Evolutionary conservation across 2,113 vertebrate genomes (phyloP).

Genomic region (Podarcis cretensis): DNA sequence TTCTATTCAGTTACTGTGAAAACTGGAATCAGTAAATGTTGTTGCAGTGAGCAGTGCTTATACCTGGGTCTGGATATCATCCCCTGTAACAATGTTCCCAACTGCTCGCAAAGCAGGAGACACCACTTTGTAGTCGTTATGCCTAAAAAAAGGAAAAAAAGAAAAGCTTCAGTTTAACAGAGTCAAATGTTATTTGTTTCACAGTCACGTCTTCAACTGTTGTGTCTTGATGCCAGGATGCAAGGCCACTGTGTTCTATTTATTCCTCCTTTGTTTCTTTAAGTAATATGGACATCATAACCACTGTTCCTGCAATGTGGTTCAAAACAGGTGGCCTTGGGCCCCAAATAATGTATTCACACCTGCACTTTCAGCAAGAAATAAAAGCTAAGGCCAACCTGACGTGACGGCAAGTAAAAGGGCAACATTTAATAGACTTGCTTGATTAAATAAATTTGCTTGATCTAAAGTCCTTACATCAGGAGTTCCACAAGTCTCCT

Average conservation of each 20-base stretch:
- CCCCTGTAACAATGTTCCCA: constrained; percentile 97
- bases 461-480: constrained; percentile 82
- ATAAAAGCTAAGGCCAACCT: not conserved
- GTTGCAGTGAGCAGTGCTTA: not conserved
- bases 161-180: not conserved
- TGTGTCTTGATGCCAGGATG: not conserved
- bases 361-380: not conserved
- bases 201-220: not conserved
- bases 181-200: not conserved
- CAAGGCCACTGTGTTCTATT: not conserved
- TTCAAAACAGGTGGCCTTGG: not conserved
- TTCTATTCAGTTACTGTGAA: not conserved
- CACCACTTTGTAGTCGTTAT: constrained; percentile 96
- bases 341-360: not conserved
- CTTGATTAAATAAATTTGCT: not conserved
- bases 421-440: not conserved
- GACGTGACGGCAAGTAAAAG: not conserved
- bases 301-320: not conserved
- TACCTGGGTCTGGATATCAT: constrained; percentile 98
- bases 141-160: constrained; percentile 78
- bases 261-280: not conserved
- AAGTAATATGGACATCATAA: not conserved
- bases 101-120: constrained; percentile 95
- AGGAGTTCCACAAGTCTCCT: constrained; percentile 95
- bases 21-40: not conserved